Base-by-base conservation (phyloP, 2,888 invertebrate genomes). In the Saturnia pavonia region DNA sequence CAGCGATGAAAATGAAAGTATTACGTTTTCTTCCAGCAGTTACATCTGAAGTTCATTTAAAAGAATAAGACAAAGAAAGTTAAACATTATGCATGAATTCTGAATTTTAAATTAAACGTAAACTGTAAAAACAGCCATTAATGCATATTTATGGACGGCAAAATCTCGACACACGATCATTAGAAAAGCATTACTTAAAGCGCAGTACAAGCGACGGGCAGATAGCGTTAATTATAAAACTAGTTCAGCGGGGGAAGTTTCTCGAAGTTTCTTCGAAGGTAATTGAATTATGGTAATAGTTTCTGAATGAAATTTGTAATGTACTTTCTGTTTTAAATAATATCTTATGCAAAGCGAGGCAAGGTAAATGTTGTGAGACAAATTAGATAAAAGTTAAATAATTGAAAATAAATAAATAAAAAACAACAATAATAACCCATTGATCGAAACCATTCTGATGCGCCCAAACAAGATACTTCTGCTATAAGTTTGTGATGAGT, bases 131-230 rank as follows among this genome's bases (percentile, higher is more conserved):
- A 82, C 85, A 85, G 85, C 88, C 88, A 85, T 88, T 90, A 90
- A 91, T 92, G 90, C 87, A 92, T 91, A 91, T 91, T 92, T 92
- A 91, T 91, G 91, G 90, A 80, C 86, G 86, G 89, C 85, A 89
- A 91, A 92, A 91, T 91, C 91, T 88, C 89, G 85, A 89, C 90
- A 90, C 85, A 88, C 86, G 86, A 91, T 91, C 91, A 92, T 91
- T 92, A 92, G 91, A 88, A 89, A 88, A 83, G 87, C 91, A 90
- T 91, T 89, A 89, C 88, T 86, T 83, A 74, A 76, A 63, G 70
- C 70, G 67, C 67, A 82, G 82, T 68, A 2, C 70, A 85, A 85
- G 78, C 70, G 22, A 70, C 1, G 73, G 78, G 76, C 73, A 73
- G n/a, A 1, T 22, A 70, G 70, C 70, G 70, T 42, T 70, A 27